Conservation (phyloP, 2,113 vertebrate genomes). For the Alouatta palliata region DNA sequence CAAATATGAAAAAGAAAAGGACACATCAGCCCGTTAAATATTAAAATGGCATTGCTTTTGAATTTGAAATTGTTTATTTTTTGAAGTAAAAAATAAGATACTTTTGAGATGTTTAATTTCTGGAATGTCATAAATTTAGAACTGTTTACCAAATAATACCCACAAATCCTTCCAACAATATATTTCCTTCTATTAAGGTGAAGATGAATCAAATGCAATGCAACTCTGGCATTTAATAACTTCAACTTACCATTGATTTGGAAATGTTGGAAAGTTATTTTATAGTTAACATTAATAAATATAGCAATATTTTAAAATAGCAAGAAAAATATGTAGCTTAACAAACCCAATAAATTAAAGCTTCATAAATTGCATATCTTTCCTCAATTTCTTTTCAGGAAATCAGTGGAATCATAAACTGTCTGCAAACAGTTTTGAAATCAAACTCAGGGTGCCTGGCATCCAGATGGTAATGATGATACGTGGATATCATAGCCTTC, state of each 20-base stretch:
- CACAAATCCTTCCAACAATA: not conserved
- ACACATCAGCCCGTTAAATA: not conserved
- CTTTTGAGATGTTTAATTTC: slow-evolving; percentile 48
- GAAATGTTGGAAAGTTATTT: not conserved
- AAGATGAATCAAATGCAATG: slow-evolving; percentile 1
- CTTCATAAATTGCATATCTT: not conserved
- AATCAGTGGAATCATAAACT: not conserved
- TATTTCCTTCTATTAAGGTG: not conserved
- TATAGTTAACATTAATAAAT: not conserved
- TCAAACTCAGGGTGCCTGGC: not conserved
- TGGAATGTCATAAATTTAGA: not conserved
- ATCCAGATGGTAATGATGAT: not conserved
- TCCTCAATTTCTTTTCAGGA: not conserved
- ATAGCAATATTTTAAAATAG: slow-evolving; percentile 2
- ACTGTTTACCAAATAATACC: slow-evolving; percentile 26
- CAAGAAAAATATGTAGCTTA: not conserved
- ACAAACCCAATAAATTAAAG: not conserved
- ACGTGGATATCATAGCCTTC: not conserved
- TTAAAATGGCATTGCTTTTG: not conserved
- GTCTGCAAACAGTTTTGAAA: not conserved
- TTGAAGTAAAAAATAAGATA: not conserved
- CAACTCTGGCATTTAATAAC: not conserved
- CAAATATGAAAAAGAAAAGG: not conserved
- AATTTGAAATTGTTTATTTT: slow-evolving; percentile 33
- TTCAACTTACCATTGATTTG: not conserved